Conservation (phyloP, 2,888 invertebrate genomes). For the Ctenicera cuprea region DNA sequence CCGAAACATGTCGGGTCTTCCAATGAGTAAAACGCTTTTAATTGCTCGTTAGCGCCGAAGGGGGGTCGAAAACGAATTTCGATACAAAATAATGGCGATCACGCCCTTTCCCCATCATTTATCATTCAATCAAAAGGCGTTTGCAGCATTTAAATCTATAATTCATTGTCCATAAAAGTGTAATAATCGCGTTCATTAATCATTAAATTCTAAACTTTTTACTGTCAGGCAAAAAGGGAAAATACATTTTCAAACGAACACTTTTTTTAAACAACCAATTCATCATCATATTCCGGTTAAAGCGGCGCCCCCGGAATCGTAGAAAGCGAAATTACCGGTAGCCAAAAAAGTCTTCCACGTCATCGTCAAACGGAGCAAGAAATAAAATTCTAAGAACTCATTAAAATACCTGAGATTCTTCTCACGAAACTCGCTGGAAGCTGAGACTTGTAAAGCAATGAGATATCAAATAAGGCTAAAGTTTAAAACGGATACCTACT, state of each 20-base stretch:
- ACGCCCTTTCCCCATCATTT: constrained; percentile 43
- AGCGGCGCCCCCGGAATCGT: constrained; percentile 10
- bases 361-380: constrained; percentile 5
- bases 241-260: constrained; percentile 47
- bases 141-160: constrained; percentile 54
- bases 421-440: background rate
- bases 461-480: background rate
- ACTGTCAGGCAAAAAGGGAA: constrained; percentile 42
- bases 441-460: background rate
- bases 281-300: constrained; percentile 43
- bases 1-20: constrained; percentile 15
- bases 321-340: constrained; percentile 8
- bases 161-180: constrained; percentile 56
- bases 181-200: constrained; percentile 53
- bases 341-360: background rate
- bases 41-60: constrained; percentile 43
- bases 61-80: constrained; percentile 41
- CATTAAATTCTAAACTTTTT: constrained; percentile 52
- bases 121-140: constrained; percentile 54
- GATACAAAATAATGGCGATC: constrained; percentile 50
- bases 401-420: constrained; percentile 33
- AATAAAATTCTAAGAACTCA: constrained; percentile 23
- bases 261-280: constrained; percentile 47
- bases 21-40: constrained; percentile 35
- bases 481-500: too few species aligned